phyloP scores from a whole-genome alignment of 2,797 vertebrate genomes.

The Syndactyla subalaris region DNA sequence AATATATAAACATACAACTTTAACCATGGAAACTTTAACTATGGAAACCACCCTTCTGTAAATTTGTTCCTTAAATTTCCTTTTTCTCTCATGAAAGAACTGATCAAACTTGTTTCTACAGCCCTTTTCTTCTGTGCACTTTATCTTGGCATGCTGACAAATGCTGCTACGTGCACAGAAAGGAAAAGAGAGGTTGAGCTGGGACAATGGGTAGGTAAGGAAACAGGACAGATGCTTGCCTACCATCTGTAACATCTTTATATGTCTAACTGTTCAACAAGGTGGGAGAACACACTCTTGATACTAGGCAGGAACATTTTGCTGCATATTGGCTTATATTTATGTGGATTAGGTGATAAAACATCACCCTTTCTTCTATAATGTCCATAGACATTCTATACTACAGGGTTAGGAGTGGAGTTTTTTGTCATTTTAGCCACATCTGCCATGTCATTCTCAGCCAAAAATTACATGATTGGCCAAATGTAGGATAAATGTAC shows the following conservation, averaged over 20 bases:
- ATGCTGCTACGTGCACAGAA: background rate
- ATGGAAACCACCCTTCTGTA: background rate
- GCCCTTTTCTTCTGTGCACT: background rate
- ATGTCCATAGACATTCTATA: background rate
- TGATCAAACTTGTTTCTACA: background rate
- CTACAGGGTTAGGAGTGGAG: background rate
- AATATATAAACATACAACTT: background rate
- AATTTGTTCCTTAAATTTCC: background rate
- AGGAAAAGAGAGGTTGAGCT: background rate
- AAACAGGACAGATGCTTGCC: background rate
- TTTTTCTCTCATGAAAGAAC: background rate
- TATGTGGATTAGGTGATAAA: background rate
- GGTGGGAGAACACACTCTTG: background rate
- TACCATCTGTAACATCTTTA: background rate
- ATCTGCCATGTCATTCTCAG: background rate
- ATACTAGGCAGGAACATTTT: background rate
- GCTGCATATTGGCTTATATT: background rate
- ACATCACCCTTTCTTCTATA: background rate
- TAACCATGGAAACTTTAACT: background rate
- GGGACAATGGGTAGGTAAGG: background rate
- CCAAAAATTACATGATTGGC: background rate
- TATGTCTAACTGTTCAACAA: background rate
- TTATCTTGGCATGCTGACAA: background rate
- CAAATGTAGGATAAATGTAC: background rate
- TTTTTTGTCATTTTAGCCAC: background rate